phyloP scores from a whole-genome alignment of 2,113 vertebrate species.

The Maccullochella peelii region DNA sequence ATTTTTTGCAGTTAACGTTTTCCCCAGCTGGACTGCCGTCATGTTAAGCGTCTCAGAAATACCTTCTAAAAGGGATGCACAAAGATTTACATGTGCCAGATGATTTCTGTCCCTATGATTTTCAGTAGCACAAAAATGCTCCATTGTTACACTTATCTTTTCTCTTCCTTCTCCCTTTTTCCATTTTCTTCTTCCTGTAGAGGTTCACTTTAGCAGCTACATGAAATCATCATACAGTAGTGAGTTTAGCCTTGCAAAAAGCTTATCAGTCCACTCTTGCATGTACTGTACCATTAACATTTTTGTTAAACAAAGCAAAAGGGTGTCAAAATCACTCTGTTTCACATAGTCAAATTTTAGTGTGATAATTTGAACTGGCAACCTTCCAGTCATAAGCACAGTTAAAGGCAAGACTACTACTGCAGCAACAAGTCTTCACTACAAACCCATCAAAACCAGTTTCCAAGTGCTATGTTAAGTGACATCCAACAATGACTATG shows the following conservation, averaged over 20 bases:
- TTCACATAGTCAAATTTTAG: neutral
- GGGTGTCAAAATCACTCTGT: neutral
- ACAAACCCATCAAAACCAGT: conserved; percentile 37
- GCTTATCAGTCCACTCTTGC: neutral
- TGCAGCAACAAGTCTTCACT: conserved; percentile 55
- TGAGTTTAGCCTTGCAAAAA: neutral
- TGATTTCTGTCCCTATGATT: neutral
- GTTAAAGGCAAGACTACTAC: neutral
- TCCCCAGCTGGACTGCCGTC: neutral
- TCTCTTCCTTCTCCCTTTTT: neutral
- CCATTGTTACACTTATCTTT: neutral
- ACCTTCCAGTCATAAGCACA: neutral
- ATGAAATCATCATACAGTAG: neutral
- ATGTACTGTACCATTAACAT: neutral
- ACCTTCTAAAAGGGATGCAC: neutral
- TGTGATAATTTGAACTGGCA: neutral
- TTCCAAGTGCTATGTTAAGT: neutral
- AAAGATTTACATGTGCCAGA: neutral
- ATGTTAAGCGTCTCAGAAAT: neutral
- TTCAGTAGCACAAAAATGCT: neutral
- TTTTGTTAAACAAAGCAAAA: neutral
- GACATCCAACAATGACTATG: neutral
- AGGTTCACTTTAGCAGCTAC: neutral
- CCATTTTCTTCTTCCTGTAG: neutral
- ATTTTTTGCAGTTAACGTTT: neutral